Conservation (phyloP, 2,888 invertebrate genomes). For the Aleiodes testaceus region DNA sequence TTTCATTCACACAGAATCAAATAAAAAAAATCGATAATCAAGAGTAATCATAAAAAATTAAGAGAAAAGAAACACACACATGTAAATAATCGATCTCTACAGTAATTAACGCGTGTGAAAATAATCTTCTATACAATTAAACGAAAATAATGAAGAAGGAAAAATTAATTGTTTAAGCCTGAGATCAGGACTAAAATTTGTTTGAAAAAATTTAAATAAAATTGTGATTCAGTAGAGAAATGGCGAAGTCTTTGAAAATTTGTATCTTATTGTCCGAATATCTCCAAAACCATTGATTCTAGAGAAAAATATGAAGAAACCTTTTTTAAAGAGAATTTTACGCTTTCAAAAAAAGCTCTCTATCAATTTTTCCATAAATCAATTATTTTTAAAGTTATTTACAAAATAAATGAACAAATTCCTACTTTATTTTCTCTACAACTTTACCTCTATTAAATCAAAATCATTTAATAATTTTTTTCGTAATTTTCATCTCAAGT, state of each 20-base stretch:
- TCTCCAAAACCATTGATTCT: neutral
- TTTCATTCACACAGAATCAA: conserved; percentile 6
- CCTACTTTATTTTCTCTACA: too few relatives aligned
- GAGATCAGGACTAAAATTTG: conserved; percentile 54
- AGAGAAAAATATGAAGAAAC: neutral
- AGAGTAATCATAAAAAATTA: neutral
- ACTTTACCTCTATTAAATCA: neutral
- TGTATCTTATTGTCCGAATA: neutral
- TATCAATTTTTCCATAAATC: neutral
- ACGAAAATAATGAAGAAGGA: neutral
- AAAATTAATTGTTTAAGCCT: conserved; percentile 40
- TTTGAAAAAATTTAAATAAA: conserved; percentile 36
- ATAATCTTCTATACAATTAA: conserved; percentile 10
- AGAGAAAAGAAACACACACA: neutral
- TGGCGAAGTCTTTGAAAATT: neutral
- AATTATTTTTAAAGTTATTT: too few relatives aligned
- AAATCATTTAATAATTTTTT: neutral
- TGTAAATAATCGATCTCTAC: neutral
- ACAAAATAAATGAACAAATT: too few relatives aligned
- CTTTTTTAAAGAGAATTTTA: neutral
- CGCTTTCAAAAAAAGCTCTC: neutral
- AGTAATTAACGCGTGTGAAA: conserved; percentile 21
- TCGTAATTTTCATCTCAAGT: conserved; percentile 9
- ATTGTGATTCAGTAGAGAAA: conserved; percentile 16
- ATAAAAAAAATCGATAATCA: too few relatives aligned